A percentile compares a stretch with the other conserved stretches of the same genome.
phyloP scores from a whole-genome alignment of 2,888 invertebrate species.

The Blera fallax region DNA sequence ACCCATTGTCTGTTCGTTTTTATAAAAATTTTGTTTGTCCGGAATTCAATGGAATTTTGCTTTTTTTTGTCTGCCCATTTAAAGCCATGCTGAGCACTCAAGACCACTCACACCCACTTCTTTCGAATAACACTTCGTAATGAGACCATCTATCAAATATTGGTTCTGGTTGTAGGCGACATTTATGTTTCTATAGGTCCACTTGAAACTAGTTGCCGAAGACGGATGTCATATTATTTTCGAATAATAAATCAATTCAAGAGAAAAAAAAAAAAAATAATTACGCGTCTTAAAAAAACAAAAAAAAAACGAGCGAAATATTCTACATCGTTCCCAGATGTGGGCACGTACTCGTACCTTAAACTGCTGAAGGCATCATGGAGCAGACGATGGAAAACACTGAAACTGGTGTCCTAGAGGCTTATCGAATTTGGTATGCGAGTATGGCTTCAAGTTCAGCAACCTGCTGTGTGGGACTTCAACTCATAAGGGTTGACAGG shows the following conservation, averaged over 20 bases:
- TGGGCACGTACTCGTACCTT: no score
- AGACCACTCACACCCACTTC: not conserved
- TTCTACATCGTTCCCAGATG: no score
- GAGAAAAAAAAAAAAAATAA: no score
- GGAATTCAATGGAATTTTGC: not conserved
- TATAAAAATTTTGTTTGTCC: not conserved
- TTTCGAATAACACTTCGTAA: not conserved
- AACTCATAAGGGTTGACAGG: not conserved
- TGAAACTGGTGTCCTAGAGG: not conserved
- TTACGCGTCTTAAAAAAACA: no score
- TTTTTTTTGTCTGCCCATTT: not conserved
- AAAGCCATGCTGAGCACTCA: not conserved
- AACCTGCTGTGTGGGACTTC: not conserved
- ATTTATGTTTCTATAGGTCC: not conserved
- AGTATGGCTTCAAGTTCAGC: not conserved
- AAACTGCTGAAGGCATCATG: not conserved
- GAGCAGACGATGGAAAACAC: no score
- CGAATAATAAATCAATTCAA: not conserved
- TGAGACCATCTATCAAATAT: slow-evolving; percentile 7
- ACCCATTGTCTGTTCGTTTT: not conserved
- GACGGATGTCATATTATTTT: not conserved
- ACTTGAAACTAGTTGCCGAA: not conserved
- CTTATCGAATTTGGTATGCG: not conserved
- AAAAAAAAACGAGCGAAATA: not conserved
- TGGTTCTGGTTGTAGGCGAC: slow-evolving; percentile 17